Evolutionary conservation across 1,140 invertebrate genomes (phyloP).

Genomic region (Manduca sexta): DNA sequence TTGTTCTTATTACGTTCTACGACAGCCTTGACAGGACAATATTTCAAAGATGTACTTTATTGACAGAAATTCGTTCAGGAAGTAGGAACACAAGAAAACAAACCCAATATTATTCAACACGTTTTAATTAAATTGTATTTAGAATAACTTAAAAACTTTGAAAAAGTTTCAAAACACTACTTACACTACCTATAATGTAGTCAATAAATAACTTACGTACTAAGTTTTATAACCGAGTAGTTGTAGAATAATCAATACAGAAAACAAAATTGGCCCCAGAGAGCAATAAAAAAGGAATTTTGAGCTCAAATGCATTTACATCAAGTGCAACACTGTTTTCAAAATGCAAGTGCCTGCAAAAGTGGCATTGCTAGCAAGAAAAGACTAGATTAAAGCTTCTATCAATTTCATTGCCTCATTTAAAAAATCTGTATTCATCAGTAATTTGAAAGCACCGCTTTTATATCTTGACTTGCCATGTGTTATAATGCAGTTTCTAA

Average conservation of each 20-base stretch:
- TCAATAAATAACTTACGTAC: conserved; percentile 68
- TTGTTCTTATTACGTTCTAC: no score
- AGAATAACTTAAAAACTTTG: conserved; percentile 68
- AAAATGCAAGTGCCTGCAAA: conserved; percentile 37
- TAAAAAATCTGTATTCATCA: conserved; percentile 30
- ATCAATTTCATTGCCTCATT: conserved; percentile 51
- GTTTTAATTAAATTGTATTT: conserved; percentile 65
- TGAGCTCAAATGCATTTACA: conserved; percentile 31
- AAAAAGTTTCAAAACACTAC: conserved; percentile 61
- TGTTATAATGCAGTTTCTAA: conserved; percentile 76
- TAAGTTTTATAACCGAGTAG: conserved; percentile 44
- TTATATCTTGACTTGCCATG: conserved; percentile 11
- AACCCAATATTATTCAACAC: conserved; percentile 49
- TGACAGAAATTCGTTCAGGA: neutral
- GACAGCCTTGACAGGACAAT: no score
- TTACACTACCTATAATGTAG: conserved; percentile 48
- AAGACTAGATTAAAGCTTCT: conserved; percentile 72
- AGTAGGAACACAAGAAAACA: conserved; percentile 8
- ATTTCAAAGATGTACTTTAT: no score
- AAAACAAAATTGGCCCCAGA: conserved; percentile 62
- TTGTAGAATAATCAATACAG: conserved; percentile 32
- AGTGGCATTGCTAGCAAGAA: conserved; percentile 61
- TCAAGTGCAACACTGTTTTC: conserved; percentile 40
- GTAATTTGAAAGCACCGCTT: conserved; percentile 49
- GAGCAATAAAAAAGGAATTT: conserved; percentile 41